These are phyloP conservation scores for Beris morrisii DNA, from an alignment of 2,888 invertebrate genomes.

Conservation along the genomic window DNA sequence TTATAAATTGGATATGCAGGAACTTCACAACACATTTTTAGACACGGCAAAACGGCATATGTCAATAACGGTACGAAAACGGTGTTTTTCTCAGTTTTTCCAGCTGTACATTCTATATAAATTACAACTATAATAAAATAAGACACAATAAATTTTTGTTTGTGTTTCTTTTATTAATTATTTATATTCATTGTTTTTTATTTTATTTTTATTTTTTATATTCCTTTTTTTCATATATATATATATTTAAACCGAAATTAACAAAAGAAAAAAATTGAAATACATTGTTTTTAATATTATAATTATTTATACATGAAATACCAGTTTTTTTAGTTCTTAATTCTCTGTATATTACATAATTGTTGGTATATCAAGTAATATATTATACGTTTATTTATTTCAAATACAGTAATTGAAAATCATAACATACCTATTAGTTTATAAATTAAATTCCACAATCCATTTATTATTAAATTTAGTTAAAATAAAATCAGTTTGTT, in stretches of 20 bases:
- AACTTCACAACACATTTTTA: too few relatives aligned
- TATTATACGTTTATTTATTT: slow-evolving; percentile 12
- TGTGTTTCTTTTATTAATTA: slow-evolving; percentile 21
- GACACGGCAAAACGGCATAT: too few relatives aligned
- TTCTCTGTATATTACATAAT: slow-evolving; percentile 26
- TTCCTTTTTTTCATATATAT: slow-evolving; percentile 20
- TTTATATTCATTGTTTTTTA: slow-evolving; percentile 20
- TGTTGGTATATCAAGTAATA: slow-evolving; percentile 18
- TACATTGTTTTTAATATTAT: slow-evolving; percentile 3
- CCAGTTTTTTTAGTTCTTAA: slow-evolving; percentile 23
- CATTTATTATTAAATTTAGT: slow-evolving; percentile 1
- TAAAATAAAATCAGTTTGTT: neutral
- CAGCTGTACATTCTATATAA: too few relatives aligned
- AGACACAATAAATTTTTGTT: neutral
- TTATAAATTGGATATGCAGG: too few relatives aligned
- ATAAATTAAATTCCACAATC: slow-evolving; percentile 4
- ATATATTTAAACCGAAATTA: slow-evolving; percentile 17
- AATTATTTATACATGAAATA: slow-evolving; percentile 6
- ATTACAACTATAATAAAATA: too few relatives aligned
- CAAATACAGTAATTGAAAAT: neutral
- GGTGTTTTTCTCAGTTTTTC: too few relatives aligned
- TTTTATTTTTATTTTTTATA: slow-evolving; percentile 2
- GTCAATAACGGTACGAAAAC: too few relatives aligned
- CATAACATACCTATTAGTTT: slow-evolving; percentile 15
- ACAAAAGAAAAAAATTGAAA: slow-evolving; percentile 19